Conservation (phyloP, 2,888 invertebrate genomes). For the Nemurella pictetii region DNA sequence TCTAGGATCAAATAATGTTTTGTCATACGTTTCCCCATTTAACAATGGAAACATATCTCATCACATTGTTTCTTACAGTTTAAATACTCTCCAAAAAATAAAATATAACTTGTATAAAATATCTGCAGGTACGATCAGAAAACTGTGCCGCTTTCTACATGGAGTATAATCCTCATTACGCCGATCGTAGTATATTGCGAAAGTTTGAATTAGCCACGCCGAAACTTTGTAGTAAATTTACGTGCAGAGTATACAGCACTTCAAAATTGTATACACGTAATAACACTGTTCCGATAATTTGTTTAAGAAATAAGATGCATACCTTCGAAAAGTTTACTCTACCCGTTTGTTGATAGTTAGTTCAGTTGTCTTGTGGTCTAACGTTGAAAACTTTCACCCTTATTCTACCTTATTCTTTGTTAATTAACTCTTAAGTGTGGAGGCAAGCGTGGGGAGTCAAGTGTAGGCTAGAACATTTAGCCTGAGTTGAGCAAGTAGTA, state of each 20-base stretch:
- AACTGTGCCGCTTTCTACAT: neutral
- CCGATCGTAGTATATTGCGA: neutral
- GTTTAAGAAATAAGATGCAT: neutral
- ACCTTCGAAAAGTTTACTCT: neutral
- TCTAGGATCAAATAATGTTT: neutral
- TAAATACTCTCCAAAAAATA: neutral
- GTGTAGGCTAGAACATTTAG: neutral
- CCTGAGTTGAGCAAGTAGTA: neutral
- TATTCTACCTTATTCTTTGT: conserved; percentile 18
- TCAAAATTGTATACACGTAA: neutral
- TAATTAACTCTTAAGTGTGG: conserved; percentile 25
- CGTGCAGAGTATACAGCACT: neutral
- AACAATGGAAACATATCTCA: neutral
- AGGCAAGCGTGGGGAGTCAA: neutral
- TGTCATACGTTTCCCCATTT: neutral
- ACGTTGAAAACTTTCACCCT: conserved; percentile 13
- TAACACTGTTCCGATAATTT: neutral
- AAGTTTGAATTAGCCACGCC: neutral
- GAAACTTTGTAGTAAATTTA: neutral
- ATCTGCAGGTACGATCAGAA: neutral
- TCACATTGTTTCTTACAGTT: neutral
- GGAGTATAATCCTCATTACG: neutral
- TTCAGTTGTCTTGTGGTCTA: neutral
- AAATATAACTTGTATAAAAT: neutral
- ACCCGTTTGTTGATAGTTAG: neutral